These are phyloP conservation scores for Graptemys geographica DNA, from an alignment of 2,797 vertebrate genomes.

Conservation along the genomic window DNA sequence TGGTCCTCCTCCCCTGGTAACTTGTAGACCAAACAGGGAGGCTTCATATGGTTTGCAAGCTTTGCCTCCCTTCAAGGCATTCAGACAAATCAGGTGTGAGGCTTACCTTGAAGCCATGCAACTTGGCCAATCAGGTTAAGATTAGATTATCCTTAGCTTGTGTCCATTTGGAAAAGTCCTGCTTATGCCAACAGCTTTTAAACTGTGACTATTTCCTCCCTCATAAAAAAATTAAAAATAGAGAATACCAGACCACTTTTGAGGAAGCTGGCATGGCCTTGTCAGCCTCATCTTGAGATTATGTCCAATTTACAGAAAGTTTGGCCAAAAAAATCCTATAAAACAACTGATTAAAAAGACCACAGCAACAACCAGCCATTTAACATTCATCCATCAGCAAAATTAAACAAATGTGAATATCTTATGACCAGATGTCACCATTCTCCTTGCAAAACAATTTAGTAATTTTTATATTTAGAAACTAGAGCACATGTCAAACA, in stretches of 20 bases:
- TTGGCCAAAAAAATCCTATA: not conserved
- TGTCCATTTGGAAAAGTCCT: not conserved
- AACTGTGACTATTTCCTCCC: not conserved
- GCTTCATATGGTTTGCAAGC: no score
- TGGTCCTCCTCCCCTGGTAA: no score
- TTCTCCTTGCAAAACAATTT: not conserved
- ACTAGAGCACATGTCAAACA: not conserved
- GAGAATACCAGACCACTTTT: not conserved
- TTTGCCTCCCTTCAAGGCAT: no score
- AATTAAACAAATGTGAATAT: not conserved
- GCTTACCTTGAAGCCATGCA: no score
- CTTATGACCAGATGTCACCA: not conserved
- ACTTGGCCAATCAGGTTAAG: no score
- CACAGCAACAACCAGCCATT: not conserved
- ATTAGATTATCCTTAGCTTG: no score
- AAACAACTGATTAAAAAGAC: not conserved
- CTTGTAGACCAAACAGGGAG: no score
- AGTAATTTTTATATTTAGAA: not conserved
- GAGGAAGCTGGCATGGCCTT: not conserved
- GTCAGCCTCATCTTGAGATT: not conserved
- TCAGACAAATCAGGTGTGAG: no score
- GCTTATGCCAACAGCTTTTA: not conserved
- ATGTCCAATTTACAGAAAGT: not conserved
- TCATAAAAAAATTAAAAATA: not conserved
- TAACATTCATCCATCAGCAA: not conserved